Evolutionary conservation across 2,797 vertebrate genomes (phyloP), one percentile per base, ranked within the genome.

Genomic region (Vultur gryphus): DNA sequence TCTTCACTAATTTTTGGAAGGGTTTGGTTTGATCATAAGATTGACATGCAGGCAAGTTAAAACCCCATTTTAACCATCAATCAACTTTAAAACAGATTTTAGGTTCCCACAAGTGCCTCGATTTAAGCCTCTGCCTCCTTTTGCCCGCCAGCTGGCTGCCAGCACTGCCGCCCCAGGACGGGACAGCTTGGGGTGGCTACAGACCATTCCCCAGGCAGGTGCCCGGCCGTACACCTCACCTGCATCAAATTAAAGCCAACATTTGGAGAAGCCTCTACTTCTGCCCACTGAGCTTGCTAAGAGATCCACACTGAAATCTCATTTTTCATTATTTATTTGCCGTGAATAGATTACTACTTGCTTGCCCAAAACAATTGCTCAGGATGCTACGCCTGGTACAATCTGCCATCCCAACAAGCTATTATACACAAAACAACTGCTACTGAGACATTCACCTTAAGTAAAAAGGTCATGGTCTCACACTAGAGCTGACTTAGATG

Each of bases 361-460:
- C 89, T 89, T 89, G 67, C 69, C 94, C 81, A 67, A 95, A 97
- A 77, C 62, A 82, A 54, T 57, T 54, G 43, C 46, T 86, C 5
- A 4, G 16, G 57, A 31, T 26, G 16, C 69, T 59, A 58, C 2
- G 52, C 58, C 86, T 81, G 83, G 80, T 59, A 71, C 83, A 92
- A 88, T 51, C 78, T 76, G 75, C 69, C 48, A 84, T 76, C 58
- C 91, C 75, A 72, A 88, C 46, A 66, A 78, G 35, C 49, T 23
- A 54, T 80, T 89, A 64, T 29, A 88, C 87, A 84, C 78, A 71
- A 86, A 94, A 78, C 57, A 91, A 85, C 64, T 28, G 11, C 91
- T 75, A 78, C 75, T 25, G 71, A 95, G 77, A 84, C 20, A 62
- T 39, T 90, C n/a, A 31, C 59, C 75, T 85, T 67, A 59, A 58